Evolutionary conservation across 2,797 vertebrate genomes (phyloP).

Genomic region (Lateolabrax maculatus): DNA sequence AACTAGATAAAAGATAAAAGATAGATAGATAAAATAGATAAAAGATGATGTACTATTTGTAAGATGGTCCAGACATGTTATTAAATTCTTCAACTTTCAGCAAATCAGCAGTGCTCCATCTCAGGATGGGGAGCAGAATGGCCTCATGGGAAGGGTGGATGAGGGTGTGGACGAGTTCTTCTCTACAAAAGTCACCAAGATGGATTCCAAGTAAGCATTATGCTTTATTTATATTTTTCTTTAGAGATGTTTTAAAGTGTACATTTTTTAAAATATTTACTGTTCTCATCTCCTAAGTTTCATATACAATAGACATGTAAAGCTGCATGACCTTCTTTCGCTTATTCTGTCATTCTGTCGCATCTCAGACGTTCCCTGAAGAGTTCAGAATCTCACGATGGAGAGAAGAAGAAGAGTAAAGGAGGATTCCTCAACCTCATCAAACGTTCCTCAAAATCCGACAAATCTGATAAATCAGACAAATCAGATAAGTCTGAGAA

Average conservation of each 20-base stretch:
- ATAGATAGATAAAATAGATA: not conserved
- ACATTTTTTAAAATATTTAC: not conserved
- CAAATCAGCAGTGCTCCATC: conserved; percentile 86
- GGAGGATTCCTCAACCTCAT: conserved; percentile 97
- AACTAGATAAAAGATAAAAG: not conserved
- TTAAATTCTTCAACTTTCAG: conserved; percentile 51
- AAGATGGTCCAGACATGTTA: not conserved
- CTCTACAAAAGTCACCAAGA: conserved; percentile 95
- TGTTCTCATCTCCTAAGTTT: not conserved
- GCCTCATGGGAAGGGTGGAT: conserved; percentile 96
- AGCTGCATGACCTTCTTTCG: not conserved
- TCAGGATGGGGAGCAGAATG: conserved; percentile 95
- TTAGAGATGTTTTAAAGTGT: too few relatives aligned
- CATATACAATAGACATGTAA: not conserved
- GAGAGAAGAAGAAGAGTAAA: conserved; percentile 92
- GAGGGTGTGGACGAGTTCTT: conserved; percentile 99
- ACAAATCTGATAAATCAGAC: conserved; percentile 69
- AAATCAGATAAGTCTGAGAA: conserved; percentile 77
- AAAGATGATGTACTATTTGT: not conserved
- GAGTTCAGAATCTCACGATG: conserved; percentile 89
- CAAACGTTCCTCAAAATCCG: conserved; percentile 90
- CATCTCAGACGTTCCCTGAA: conserved; percentile 86
- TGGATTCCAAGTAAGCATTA: conserved; percentile 90
- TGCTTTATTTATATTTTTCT: not conserved
- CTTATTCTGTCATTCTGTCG: not conserved